Base-by-base conservation (phyloP, 1,140 invertebrate genomes). In the Sogatella furcifera region DNA sequence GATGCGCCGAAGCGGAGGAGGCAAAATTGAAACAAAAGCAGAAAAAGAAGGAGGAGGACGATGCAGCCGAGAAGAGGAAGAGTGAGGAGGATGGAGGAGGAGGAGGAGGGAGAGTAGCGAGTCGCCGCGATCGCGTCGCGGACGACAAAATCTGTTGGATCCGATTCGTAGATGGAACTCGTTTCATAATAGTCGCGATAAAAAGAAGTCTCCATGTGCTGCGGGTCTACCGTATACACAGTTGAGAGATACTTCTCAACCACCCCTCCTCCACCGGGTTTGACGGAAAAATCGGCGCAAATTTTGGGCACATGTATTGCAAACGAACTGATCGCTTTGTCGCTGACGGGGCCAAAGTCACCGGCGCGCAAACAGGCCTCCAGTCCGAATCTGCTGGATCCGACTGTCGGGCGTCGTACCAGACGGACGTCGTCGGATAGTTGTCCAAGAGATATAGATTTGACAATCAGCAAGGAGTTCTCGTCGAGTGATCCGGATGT, bases 111-210 rank as follows among this genome's bases (percentile, higher is more conserved):
- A 9, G 2, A 22, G 46, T 2, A 19, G 17, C 15, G 46, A 49
- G 8, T 49, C 46, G 15, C 21, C 46, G 41, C 5, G 41, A 22
- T 41, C 42, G 17, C 28, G 52, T 10, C 53, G 56, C 43, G 57
- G 58, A 10, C 52, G 62, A 46, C 65, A 66, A 52, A 41, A 55
- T 41, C 60, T 67, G 11, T 59, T 65, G 56, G 67, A 68, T 21
- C 76, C 77, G 14, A 77, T 79, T 57, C 70, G 77, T 34, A 69
- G 79, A 62, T 80, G 79, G 78, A 80, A 80, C 69, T 79, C 77
- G 60, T 79, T 80, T 62, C 78, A 80, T 59, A 66, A 66, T 55
- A 64, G 61, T n/a, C 49, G 65, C 21, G 65, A 67, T 21, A 59
- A 60, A 19, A 66, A 65, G 38, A 17, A 55, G 22, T 42, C 55